Conservation (phyloP, 64 coral and sea anemone genomes). For the Stichodactyla helianthus region DNA sequence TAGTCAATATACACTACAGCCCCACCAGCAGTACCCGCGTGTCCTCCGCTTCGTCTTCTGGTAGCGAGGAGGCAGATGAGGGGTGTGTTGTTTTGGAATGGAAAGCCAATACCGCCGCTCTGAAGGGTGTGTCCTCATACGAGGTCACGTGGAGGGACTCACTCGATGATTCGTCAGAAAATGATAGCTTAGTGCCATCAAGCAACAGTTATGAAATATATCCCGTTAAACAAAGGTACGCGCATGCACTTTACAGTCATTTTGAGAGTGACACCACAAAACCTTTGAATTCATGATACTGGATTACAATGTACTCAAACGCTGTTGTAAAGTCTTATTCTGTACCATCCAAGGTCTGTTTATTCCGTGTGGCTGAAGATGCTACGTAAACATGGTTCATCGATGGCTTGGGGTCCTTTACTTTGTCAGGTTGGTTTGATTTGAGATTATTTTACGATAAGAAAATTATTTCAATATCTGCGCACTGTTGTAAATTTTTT, state of each 20-base stretch:
- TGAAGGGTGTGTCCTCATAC: constrained; percentile 20
- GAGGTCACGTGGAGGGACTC: constrained; percentile 43
- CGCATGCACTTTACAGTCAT: not conserved
- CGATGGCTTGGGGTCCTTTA: constrained; percentile 48
- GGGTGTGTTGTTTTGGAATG: constrained; percentile 52
- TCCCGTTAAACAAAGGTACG: constrained; percentile 49
- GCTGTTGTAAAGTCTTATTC: too few relatives aligned
- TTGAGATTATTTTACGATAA: too few relatives aligned
- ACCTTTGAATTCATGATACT: too few relatives aligned
- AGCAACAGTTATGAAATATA: constrained; percentile 41
- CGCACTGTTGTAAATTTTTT: too few relatives aligned
- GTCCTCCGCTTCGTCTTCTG: not conserved
- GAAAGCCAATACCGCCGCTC: constrained; percentile 17
- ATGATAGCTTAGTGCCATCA: constrained; percentile 11
- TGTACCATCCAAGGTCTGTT: constrained; percentile 19
- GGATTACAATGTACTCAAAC: too few relatives aligned
- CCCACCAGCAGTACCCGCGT: constrained; percentile 4
- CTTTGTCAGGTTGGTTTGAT: constrained; percentile 54
- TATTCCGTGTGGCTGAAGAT: constrained; percentile 44
- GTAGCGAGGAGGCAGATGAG: constrained; percentile 27
- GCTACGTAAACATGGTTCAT: constrained; percentile 27
- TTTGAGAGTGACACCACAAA: too few relatives aligned
- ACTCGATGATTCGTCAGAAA: not conserved
- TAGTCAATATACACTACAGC: constrained; percentile 36
- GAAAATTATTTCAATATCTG: too few relatives aligned